These are phyloP conservation scores for Pseudois nayaur DNA, from an alignment of 2,113 vertebrate species.

Conservation along the genomic window DNA sequence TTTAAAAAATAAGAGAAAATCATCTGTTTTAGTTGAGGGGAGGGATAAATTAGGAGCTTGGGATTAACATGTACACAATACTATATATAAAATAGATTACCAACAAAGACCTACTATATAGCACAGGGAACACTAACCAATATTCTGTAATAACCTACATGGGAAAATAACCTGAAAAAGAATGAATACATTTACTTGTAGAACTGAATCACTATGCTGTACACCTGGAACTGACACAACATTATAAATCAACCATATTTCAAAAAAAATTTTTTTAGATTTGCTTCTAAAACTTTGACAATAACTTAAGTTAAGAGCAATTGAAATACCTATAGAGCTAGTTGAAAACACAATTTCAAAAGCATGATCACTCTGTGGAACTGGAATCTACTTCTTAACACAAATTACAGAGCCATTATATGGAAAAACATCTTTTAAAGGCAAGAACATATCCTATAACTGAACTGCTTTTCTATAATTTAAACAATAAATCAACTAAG, in stretches of 20 bases:
- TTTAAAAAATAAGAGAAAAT: not conserved
- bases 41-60: not conserved
- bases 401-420: slow-evolving; percentile 54
- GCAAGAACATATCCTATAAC: slow-evolving; percentile 20
- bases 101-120: not conserved
- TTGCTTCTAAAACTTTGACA: not conserved
- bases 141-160: not conserved
- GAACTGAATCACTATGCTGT: not conserved
- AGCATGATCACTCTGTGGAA: not conserved
- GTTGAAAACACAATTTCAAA: not conserved
- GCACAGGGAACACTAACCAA: not conserved
- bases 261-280: not conserved
- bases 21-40: not conserved
- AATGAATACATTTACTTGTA: not conserved
- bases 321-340: not conserved
- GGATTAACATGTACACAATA: not conserved
- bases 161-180: not conserved
- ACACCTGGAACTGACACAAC: not conserved
- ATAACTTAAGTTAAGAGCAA: not conserved
- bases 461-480: slow-evolving; percentile 60
- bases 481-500: slow-evolving; percentile 55
- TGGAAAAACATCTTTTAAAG: slow-evolving; percentile 26
- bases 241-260: not conserved
- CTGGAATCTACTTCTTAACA: slow-evolving; percentile 26
- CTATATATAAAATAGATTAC: not conserved